phyloP scores from a whole-genome alignment of 2,797 vertebrate genomes.

The Periparus ater region DNA sequence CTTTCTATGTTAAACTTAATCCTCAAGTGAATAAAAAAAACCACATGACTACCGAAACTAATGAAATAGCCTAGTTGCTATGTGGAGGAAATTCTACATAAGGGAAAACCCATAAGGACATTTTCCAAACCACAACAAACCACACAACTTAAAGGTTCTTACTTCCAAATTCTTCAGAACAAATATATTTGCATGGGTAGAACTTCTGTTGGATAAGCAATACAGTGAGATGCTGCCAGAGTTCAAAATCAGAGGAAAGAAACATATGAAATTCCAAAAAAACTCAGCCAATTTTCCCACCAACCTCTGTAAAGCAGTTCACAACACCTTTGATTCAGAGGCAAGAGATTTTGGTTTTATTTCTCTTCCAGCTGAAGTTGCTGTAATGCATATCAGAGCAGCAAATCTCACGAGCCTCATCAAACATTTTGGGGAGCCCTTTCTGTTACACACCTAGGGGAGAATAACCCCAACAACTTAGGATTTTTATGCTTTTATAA shows the following conservation, averaged over 20 bases:
- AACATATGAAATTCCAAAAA: neutral
- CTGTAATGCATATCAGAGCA: neutral
- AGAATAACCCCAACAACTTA: accelerated
- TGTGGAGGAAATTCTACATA: neutral
- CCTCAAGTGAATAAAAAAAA: neutral
- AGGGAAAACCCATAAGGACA: neutral
- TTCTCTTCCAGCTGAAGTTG: neutral
- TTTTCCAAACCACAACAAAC: neutral
- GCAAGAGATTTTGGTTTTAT: neutral
- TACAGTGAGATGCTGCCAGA: neutral
- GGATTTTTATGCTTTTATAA: neutral
- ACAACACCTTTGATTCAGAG: neutral
- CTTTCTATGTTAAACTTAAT: neutral
- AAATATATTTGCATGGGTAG: neutral
- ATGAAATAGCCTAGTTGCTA: neutral
- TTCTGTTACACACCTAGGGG: neutral
- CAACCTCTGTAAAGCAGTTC: neutral
- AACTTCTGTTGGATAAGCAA: conserved; percentile 13
- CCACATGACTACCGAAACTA: neutral
- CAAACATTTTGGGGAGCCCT: neutral
- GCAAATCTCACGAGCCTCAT: neutral
- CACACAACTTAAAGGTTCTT: neutral
- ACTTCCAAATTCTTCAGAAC: neutral
- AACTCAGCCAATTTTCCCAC: neutral
- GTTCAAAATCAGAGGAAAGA: neutral